Evolutionary conservation across 2,797 vertebrate species (phyloP), one percentile per base, ranked within the genome.

Genomic region (Serranus cabrilla): DNA sequence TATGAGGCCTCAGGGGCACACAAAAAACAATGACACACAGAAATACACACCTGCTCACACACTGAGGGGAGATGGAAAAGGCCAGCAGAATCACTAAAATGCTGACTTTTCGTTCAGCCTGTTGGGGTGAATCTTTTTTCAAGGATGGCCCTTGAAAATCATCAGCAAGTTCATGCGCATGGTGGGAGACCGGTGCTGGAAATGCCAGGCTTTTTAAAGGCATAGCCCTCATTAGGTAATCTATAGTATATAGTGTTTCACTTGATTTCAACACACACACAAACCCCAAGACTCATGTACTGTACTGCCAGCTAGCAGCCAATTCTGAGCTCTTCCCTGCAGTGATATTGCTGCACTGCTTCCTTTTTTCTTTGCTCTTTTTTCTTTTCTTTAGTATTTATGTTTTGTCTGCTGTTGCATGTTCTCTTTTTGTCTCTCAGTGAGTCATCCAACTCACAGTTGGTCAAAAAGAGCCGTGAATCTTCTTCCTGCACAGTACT

Each of bases 161-260:
- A 78, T 60, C 60, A 74, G 51, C 31, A 64, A 73, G 70, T 81
- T 71, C n/a, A 31, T 7, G 25, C 11, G 31, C 55, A 37, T 71
- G 59, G 27, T 54, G 40, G 54, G 27, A 43, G 67, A 49, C 49
- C 55, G 52, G 50, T 78, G 63, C 54, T 78, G 76, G 55, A 88
- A 85, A 90, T 82, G 82, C 47, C 83, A 75, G 63, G 58, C 69
- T 74, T 71, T 88, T 62, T 63, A 80, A n/a, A 85, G 49, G 70
- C 76, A 43, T 20, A 55, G 69, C 39, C 72, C 75, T 87, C 58
- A 87, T 83, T 86, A 83, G 67, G 52, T 86, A 80, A 84, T 84
- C 69, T 74, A 71, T 31, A 61, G 55, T 50, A 39, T 69, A 21
- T 39, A 59, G 62, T 45, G 47, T 79, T 69, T 71, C 18, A 45